Percentiles rank a stretch among this genome's conserved stretches.
Conservation (phyloP, 2,113 vertebrate species). For the human region GRCh38 chr2:113327001-113327500, state of each 20-base stretch:
- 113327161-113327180: not conserved
- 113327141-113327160: not conserved
- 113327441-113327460: not conserved
- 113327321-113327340: not conserved
- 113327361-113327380: not conserved
- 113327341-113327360: not conserved
- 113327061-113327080: not conserved
- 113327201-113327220: not conserved
- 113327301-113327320: not conserved
- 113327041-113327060: not conserved
- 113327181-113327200: not conserved
- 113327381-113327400: not conserved
- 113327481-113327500: not conserved
- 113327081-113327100: not conserved
- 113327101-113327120: not conserved
- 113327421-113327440: not conserved
- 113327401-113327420: not conserved
- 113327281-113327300: not conserved
- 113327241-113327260: not conserved
- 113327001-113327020: not conserved
- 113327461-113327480: not conserved
- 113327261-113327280: not conserved
- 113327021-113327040: not conserved
- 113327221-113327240: not conserved
- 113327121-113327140: not conserved